A percentile compares a stretch with the other conserved stretches of the same genome.
Conservation (phyloP, 1,140 invertebrate species). For the Andrena cerasifolii region DNA sequence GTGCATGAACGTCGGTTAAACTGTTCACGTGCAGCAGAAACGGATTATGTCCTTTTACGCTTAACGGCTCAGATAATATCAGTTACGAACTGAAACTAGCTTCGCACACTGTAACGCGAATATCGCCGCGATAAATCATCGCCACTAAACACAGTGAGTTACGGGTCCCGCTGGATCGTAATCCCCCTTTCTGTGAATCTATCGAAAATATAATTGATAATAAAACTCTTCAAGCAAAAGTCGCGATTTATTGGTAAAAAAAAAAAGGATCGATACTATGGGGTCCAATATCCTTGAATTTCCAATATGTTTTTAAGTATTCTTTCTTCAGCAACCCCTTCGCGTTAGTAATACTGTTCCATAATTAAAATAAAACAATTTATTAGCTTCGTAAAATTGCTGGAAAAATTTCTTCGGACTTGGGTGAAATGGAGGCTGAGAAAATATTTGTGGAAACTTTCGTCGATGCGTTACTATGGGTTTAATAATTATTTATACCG, state of each 20-base stretch:
- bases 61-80: conserved; percentile 27
- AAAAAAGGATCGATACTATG: no score
- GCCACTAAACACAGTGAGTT: neutral
- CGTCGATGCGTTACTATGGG: neutral
- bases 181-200: neutral
- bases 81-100: conserved; percentile 25
- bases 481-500: neutral
- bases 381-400: no score
- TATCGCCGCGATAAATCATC: conserved; percentile 28
- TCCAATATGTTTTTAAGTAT: no score
- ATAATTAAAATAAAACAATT: no score
- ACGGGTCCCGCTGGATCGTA: neutral
- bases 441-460: no score
- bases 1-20: neutral
- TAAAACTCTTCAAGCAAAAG: neutral
- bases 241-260: neutral
- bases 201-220: conserved; percentile 39
- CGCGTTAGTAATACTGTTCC: no score
- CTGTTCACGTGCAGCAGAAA: conserved; percentile 1
- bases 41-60: conserved; percentile 34
- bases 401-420: no score
- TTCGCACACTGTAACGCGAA: neutral
- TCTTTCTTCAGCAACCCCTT: no score
- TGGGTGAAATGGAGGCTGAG: no score
- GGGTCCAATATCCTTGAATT: no score